These are phyloP conservation scores for Brenthis hecate DNA, from an alignment of 2,888 invertebrate species.

Conservation along the genomic window DNA sequence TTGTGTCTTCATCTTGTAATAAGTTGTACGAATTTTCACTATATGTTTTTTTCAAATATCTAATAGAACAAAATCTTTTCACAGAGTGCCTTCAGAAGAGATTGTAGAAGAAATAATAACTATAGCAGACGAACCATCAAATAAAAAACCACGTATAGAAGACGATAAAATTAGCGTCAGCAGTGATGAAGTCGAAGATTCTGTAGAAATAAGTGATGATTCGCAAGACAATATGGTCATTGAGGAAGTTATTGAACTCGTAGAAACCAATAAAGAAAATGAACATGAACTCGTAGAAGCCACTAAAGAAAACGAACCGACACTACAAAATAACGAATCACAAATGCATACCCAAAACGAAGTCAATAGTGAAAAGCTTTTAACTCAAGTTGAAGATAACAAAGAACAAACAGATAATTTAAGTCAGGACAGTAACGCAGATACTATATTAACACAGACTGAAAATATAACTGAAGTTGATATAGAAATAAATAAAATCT, in stretches of 20 bases:
- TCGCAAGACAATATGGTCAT: conserved; percentile 47
- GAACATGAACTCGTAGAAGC: too few relatives aligned
- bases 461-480: conserved; percentile 13
- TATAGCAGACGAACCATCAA: conserved; percentile 58
- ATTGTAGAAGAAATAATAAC: conserved; percentile 50
- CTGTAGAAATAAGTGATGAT: conserved; percentile 58
- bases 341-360: not conserved
- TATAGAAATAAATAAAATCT: conserved; percentile 15
- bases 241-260: conserved; percentile 33
- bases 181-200: conserved; percentile 56
- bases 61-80: conserved; percentile 20
- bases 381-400: conserved; percentile 11
- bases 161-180: conserved; percentile 65
- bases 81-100: conserved; percentile 52
- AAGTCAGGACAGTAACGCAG: too few relatives aligned
- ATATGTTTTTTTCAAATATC: too few relatives aligned
- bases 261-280: conserved; percentile 26
- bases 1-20: too few relatives aligned
- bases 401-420: conserved; percentile 14
- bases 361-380: conserved; percentile 1
- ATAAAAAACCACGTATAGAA: conserved; percentile 56
- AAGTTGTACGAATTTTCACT: too few relatives aligned
- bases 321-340: too few relatives aligned
- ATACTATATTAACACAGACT: conserved; percentile 1
- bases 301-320: too few relatives aligned